A percentile compares a stretch with the other conserved stretches of the same genome.
Conservation (phyloP, 2,888 invertebrate species). For the Enoplolaimus lenunculus region DNA sequence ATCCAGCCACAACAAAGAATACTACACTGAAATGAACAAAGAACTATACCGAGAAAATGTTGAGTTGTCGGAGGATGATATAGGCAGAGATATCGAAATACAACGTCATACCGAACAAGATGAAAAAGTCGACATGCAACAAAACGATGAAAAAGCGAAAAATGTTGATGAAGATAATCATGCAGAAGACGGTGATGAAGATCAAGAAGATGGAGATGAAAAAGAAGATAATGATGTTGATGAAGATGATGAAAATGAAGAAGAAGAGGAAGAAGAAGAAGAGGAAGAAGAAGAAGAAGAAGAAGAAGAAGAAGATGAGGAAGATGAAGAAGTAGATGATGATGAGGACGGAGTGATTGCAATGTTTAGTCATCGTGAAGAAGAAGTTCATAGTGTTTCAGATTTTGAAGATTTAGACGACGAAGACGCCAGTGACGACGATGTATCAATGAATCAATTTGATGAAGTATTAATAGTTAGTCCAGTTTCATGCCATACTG, state of each 20-base stretch:
- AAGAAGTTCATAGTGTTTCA: constrained; percentile 19
- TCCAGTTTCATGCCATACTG: too few relatives aligned
- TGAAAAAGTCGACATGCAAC: too few relatives aligned
- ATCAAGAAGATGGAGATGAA: constrained; percentile 20
- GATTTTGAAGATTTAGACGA: constrained; percentile 21
- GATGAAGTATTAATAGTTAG: too few relatives aligned
- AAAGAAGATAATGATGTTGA: constrained; percentile 19
- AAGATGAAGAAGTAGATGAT: too few relatives aligned
- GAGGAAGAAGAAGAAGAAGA: neutral
- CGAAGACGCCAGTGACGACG: constrained; percentile 14
- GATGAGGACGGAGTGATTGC: neutral
- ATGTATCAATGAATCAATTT: too few relatives aligned
- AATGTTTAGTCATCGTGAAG: constrained; percentile 9
- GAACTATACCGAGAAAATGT: too few relatives aligned
- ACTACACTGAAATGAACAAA: too few relatives aligned
- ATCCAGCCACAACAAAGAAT: too few relatives aligned
- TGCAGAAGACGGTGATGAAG: too few relatives aligned
- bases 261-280: constrained; percentile 10
- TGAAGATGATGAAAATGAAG: constrained; percentile 19
- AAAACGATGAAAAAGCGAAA: neutral
- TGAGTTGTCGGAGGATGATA: too few relatives aligned
- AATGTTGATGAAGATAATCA: constrained; percentile 10
- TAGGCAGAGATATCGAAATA: too few relatives aligned
- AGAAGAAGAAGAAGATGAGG: constrained; percentile 6
- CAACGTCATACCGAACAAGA: too few relatives aligned